Conservation (phyloP, 2,888 invertebrate genomes). For the Pseudolycoriella hygida region DNA sequence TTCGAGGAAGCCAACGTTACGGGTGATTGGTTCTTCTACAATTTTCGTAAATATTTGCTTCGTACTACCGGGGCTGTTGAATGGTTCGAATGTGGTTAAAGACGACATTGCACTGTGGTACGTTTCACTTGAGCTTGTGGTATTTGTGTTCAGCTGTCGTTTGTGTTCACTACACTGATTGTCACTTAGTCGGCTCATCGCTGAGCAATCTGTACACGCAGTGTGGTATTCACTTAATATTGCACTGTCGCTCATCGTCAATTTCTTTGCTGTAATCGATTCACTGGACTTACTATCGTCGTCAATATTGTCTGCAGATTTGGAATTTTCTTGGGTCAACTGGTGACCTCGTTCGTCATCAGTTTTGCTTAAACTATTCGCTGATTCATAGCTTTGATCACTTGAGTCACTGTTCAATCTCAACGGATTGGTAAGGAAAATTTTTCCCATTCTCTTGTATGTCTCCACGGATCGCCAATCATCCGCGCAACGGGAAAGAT, state of each 20-base stretch:
- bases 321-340: slow-evolving; percentile 26
- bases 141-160: slow-evolving; percentile 1
- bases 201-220: slow-evolving; percentile 23
- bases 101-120: slow-evolving; percentile 23
- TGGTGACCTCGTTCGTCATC: slow-evolving; percentile 8
- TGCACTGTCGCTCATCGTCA: slow-evolving; percentile 26
- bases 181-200: slow-evolving; percentile 16
- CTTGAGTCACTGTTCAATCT: slow-evolving; percentile 20
- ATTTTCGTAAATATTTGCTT: slow-evolving; percentile 8
- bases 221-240: slow-evolving; percentile 21
- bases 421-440: slow-evolving; percentile 29
- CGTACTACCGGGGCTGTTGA: slow-evolving; percentile 14
- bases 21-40: background rate
- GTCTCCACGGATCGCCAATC: slow-evolving; percentile 38
- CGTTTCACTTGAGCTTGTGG: slow-evolving; percentile 22
- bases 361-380: slow-evolving; percentile 24
- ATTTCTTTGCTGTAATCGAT: slow-evolving; percentile 10
- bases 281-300: slow-evolving; percentile 25
- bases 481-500: slow-evolving; percentile 45
- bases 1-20: slow-evolving; percentile 24
- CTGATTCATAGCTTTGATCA: slow-evolving; percentile 34
- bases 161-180: slow-evolving; percentile 14
- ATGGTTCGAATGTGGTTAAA: slow-evolving; percentile 15
- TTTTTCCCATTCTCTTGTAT: slow-evolving; percentile 34
- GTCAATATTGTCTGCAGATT: slow-evolving; percentile 38